Conservation (phyloP, 2,113 vertebrate species). For the Gadus macrocephalus region DNA sequence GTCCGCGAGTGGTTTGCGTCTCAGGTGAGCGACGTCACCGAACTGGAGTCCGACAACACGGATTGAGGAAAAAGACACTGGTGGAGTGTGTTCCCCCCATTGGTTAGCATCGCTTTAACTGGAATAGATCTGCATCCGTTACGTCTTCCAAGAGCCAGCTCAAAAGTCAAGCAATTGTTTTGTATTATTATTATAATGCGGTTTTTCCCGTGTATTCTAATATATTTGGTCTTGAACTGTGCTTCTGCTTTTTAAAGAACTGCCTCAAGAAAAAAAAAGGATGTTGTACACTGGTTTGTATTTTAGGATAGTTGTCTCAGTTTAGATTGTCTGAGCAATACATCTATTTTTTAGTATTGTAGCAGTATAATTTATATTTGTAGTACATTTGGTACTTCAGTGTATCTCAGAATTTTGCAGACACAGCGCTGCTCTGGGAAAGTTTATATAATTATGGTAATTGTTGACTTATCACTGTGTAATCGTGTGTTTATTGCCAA, state of each 20-base stretch:
- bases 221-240: conserved; percentile 63
- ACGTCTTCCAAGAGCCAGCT: conserved; percentile 55
- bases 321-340: conserved; percentile 50
- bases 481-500: conserved; percentile 54
- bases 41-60: conserved; percentile 59
- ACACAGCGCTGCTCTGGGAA: conserved; percentile 38
- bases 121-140: conserved; percentile 52
- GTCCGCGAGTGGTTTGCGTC: conserved; percentile 81
- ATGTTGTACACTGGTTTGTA: conserved; percentile 66
- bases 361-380: conserved; percentile 60
- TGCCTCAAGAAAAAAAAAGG: conserved; percentile 54
- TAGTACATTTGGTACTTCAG: conserved; percentile 58
- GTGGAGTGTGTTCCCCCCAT: conserved; percentile 26
- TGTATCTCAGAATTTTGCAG: conserved; percentile 37
- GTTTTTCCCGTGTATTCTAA: conserved; percentile 58
- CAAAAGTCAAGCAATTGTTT: conserved; percentile 44
- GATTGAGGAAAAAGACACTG: conserved; percentile 40
- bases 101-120: conserved; percentile 63
- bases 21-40: conserved; percentile 64
- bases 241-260: conserved; percentile 49
- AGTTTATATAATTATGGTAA: conserved; percentile 29
- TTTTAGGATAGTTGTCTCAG: conserved; percentile 42
- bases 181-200: conserved; percentile 33
- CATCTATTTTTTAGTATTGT: conserved; percentile 49
- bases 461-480: conserved; percentile 50